Base-by-base conservation (phyloP, 2,888 invertebrate species). In the Lasioglossum lativentre region DNA sequence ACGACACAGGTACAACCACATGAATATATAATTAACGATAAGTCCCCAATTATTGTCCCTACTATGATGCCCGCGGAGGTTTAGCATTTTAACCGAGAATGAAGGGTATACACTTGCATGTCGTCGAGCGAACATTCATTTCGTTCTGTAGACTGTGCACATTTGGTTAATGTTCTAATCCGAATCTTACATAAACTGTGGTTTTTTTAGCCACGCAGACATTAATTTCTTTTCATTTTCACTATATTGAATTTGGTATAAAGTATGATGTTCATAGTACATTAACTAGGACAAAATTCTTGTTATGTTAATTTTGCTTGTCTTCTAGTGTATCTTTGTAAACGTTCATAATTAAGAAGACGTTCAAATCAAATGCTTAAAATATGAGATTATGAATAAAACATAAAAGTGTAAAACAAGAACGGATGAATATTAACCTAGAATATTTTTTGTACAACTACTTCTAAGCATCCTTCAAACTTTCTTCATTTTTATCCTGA, bases 11-110 rank as follows among this genome's bases (percentile, higher is more conserved):
- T 34, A 38, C 34, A 19, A 34, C 12, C 10, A 10, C 23, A 68
- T 70, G 70, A 70, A 70, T 70, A 70, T n/a, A 23, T 40, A 70
- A 70, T 40, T 38, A 70, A 70, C 38, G 70, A 70, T 40, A 23
- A 14, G 12, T 23, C 40, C n/a, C 5, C 42, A 75, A 42, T 27
- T 76, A 45, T 42, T 45, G 38, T 76, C 34, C 34, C 40, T 30
- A 6, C 30, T 30, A 6, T 16, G 30, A 19, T 30, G 30, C 3
- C 6, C 19, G 30, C 30, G 30, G 19, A 30, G 0, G 63, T 63
- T 19, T 63, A 30, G 3, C 30, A 19, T 19, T 19, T 63, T 30
- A 63, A 63, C 30, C 30, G 27, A 16, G 59, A 59, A 5, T 27
- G 30, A 63, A 30, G 5, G 16, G 30, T 16, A 16, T 16, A 30